Base-by-base conservation (phyloP, 1,140 invertebrate species). In the Ylistrum balloti region DNA sequence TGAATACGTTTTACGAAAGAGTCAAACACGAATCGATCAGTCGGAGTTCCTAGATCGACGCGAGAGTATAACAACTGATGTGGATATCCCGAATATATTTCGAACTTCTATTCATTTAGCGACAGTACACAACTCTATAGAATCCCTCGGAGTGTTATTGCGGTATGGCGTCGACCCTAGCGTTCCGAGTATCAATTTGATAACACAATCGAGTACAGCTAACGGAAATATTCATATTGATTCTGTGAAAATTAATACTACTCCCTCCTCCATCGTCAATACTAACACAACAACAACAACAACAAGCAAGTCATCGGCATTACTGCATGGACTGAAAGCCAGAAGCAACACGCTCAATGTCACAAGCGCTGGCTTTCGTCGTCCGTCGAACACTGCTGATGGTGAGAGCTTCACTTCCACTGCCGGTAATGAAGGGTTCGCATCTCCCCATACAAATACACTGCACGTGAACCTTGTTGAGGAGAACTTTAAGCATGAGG, bases 91-190 rank as follows among this genome's bases (percentile, higher is more conserved):
- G 11, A 93, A 96, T 0, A 96, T 97, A 38, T 97, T 97, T 96
- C 95, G 88, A 88, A 97, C 97, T 93, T 97, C 97, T 7, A 95
- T 97, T 2, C 97, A 97, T 94, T 94, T 97, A 87, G 97, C 97
- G 3, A 96, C 97, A 33, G 97, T 97, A 91, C 95, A 96, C 92
- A 96, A 96, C 22, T 96, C 97, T 0, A 94, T 96, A 38, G 97
- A 97, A 90, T 97, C 97, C 10, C 95, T 96, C 0, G 94, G 96
- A 22, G 95, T 97, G 3, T 95, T 97, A n/a, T 96, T 97, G 38
- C 96, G 96, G 90, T 97, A 97, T 93, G 96, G 96, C 32, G 95
- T 97, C 34, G 97, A 97, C 90, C 97, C 97, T 9, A 97, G 97
- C 93, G 96, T 96, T 86, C 95, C 96, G 0, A 97, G 96, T 0